phyloP scores from a whole-genome alignment of 2,113 vertebrate genomes.

The Anoplopoma fimbria region DNA sequence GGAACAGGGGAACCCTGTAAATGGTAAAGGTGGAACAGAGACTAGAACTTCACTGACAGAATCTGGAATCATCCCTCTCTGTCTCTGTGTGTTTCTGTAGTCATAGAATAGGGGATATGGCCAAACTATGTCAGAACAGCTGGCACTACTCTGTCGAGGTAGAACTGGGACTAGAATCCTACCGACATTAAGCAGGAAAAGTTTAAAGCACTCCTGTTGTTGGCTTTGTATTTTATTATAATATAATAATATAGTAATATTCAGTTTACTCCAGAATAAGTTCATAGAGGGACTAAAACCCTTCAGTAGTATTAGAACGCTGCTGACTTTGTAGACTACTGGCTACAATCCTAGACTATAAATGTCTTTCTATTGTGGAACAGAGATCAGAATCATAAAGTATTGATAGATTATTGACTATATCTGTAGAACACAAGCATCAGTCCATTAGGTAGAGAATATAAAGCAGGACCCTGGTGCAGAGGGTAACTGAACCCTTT shows the following conservation, averaged over 20 bases:
- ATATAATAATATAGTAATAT: too few relatives aligned
- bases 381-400: background rate
- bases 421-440: background rate
- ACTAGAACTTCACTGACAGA: background rate
- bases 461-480: background rate
- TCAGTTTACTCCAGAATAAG: background rate
- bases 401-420: background rate
- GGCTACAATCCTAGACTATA: background rate
- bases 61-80: background rate
- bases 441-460: background rate
- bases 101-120: background rate
- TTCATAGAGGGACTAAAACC: background rate
- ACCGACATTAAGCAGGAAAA: background rate
- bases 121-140: background rate
- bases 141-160: background rate
- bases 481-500: background rate
- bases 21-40: slow-evolving; percentile 12
- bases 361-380: background rate
- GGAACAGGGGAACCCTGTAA: background rate
- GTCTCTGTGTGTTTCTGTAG: slow-evolving; percentile 2
- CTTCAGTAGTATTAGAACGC: background rate
- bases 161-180: background rate
- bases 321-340: background rate
- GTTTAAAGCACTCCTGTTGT: background rate
- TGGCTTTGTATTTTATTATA: too few relatives aligned